Evolutionary conservation across 1,140 invertebrate genomes (phyloP).

Genomic region (Camponotus vicinus): DNA sequence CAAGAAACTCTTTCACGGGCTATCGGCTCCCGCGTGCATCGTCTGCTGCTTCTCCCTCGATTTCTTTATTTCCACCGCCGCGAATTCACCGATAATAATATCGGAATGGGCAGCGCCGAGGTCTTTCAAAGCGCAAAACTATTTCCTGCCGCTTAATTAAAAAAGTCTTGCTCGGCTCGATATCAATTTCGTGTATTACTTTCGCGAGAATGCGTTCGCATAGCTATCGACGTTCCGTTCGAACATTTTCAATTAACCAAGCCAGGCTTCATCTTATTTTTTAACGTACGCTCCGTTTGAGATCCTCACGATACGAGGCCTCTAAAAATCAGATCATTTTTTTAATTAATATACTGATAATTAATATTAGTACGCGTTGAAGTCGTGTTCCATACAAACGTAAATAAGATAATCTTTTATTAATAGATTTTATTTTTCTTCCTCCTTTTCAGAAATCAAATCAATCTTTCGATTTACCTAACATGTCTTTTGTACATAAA

Average conservation of each 20-base stretch:
- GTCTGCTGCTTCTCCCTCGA: conserved; percentile 9
- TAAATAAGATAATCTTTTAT: too few relatives aligned
- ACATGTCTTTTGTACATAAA: too few relatives aligned
- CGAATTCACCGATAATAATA: conserved; percentile 39
- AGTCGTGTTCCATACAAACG: background rate
- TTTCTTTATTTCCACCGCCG: conserved; percentile 45
- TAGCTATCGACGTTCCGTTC: conserved; percentile 7
- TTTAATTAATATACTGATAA: background rate
- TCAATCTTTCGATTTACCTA: too few relatives aligned
- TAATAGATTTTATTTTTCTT: too few relatives aligned
- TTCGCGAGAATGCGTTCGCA: conserved; percentile 28
- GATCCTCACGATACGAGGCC: background rate
- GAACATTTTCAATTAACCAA: conserved; percentile 44
- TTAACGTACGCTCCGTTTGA: too few relatives aligned
- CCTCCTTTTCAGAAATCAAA: too few relatives aligned
- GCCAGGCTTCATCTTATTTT: background rate
- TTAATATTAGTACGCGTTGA: background rate
- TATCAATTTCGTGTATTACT: conserved; percentile 57
- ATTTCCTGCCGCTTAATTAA: conserved; percentile 61
- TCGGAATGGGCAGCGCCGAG: background rate
- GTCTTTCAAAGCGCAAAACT: conserved; percentile 49
- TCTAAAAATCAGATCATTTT: conserved; percentile 3
- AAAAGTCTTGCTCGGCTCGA: conserved; percentile 45
- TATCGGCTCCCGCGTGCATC: background rate
- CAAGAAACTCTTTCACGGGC: conserved; percentile 32